Conservation (phyloP, 2,797 vertebrate genomes). For the Melanotaenia maccullochi region DNA sequence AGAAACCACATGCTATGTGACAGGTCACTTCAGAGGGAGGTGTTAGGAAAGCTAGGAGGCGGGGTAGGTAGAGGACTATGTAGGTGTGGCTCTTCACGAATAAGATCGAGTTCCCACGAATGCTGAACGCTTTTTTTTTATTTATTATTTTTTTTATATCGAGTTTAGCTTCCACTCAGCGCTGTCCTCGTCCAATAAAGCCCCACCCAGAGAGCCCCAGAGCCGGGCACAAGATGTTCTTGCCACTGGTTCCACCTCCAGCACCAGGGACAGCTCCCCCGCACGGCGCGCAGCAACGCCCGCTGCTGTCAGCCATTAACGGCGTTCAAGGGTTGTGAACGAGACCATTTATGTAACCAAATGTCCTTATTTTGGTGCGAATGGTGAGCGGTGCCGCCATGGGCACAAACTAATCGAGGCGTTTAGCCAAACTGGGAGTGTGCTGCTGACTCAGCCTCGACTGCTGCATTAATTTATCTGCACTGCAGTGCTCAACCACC, state of each 20-base stretch:
- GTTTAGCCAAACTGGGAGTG: slow-evolving; percentile 78
- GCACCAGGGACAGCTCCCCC: slow-evolving; percentile 62
- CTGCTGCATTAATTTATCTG: slow-evolving; percentile 88
- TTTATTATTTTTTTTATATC: slow-evolving; percentile 3
- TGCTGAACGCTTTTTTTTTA: slow-evolving; percentile 20
- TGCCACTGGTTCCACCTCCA: slow-evolving; percentile 22
- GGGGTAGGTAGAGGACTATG: slow-evolving; percentile 22
- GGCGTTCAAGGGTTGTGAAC: background rate
- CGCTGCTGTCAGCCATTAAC: background rate
- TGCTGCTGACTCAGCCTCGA: slow-evolving; percentile 85
- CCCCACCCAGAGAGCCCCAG: slow-evolving; percentile 33
- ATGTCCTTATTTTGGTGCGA: slow-evolving; percentile 20
- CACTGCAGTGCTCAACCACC: slow-evolving; percentile 85
- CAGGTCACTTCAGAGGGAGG: slow-evolving; percentile 38
- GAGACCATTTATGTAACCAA: background rate
- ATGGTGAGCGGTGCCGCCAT: slow-evolving; percentile 19
- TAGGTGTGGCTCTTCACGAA: slow-evolving; percentile 73
- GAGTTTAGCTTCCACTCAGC: slow-evolving; percentile 4
- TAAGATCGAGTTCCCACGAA: slow-evolving; percentile 63
- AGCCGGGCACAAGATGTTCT: slow-evolving; percentile 1
- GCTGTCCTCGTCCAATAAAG: slow-evolving; percentile 6
- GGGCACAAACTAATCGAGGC: slow-evolving; percentile 64
- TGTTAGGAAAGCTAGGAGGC: slow-evolving; percentile 12
- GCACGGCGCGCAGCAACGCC: background rate
- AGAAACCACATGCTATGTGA: slow-evolving; percentile 58